phyloP scores from a whole-genome alignment of 1,140 invertebrate species.

The Bombus sibiricus region DNA sequence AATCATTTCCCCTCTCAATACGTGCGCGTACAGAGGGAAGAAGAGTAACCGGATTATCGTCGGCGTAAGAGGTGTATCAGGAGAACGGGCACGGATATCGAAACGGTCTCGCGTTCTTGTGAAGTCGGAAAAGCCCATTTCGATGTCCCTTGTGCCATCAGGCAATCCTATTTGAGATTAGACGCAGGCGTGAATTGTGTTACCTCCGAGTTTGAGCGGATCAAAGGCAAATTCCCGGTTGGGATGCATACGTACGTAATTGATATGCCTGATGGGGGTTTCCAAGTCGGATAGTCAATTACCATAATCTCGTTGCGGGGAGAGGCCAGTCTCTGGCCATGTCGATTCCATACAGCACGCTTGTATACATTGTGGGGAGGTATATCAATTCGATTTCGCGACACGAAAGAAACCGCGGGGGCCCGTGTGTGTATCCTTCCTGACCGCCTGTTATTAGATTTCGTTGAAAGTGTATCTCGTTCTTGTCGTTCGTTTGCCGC shows the following conservation, averaged over 20 bases:
- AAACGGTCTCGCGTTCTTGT: conserved; percentile 63
- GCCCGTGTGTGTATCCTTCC: conserved; percentile 2
- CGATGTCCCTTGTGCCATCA: conserved; percentile 72
- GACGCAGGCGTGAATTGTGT: conserved; percentile 76
- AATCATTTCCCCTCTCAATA: conserved; percentile 45
- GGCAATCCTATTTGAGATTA: conserved; percentile 77
- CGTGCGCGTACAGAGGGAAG: conserved; percentile 29
- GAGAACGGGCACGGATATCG: conserved; percentile 24
- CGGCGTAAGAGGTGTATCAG: conserved; percentile 46
- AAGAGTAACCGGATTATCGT: conserved; percentile 58
- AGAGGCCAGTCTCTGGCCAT: conserved; percentile 53
- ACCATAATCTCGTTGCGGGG: conserved; percentile 80
- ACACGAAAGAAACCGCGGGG: conserved; percentile 62
- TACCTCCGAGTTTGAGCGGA: conserved; percentile 75
- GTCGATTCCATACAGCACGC: conserved; percentile 70
- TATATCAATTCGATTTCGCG: conserved; percentile 74
- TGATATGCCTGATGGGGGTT: conserved; percentile 79
- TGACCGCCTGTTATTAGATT: conserved; percentile 61
- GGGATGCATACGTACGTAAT: conserved; percentile 79
- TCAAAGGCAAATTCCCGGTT: conserved; percentile 79
- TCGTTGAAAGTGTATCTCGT: conserved; percentile 21
- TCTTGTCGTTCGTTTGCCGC: conserved; percentile 9
- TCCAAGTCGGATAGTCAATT: conserved; percentile 81
- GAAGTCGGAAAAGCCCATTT: conserved; percentile 72
- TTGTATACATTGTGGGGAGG: conserved; percentile 58